These are phyloP conservation scores for Lochmaea capreae DNA, from an alignment of 2,888 invertebrate species.

Conservation along the genomic window DNA sequence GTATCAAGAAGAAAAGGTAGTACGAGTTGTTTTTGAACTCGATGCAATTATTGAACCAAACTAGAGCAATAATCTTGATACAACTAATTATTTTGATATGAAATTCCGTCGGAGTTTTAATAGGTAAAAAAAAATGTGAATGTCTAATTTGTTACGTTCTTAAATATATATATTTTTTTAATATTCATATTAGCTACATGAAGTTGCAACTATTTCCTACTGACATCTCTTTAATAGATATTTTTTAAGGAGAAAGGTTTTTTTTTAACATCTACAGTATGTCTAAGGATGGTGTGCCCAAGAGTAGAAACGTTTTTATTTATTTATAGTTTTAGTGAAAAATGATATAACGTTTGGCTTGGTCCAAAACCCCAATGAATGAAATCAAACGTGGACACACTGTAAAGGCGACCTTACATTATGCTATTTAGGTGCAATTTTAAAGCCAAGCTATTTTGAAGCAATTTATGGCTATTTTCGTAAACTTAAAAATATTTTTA, in stretches of 20 bases:
- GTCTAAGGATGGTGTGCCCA: too few relatives aligned
- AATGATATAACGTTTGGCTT: too few relatives aligned
- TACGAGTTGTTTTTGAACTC: constrained; percentile 2
- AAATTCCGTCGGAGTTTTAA: not conserved
- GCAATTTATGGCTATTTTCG: too few relatives aligned
- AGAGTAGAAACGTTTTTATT: too few relatives aligned
- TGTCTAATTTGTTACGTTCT: not conserved
- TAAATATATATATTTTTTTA: not conserved
- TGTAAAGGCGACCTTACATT: too few relatives aligned
- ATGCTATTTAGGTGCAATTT: too few relatives aligned
- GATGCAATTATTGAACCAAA: not conserved
- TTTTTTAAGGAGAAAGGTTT: not conserved
- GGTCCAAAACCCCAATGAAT: too few relatives aligned
- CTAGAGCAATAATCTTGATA: not conserved
- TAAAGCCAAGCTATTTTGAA: too few relatives aligned
- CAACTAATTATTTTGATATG: not conserved
- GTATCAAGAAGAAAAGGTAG: not conserved
- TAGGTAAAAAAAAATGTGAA: not conserved
- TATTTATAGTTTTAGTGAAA: too few relatives aligned
- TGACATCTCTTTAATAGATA: not conserved
- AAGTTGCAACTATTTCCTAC: not conserved
- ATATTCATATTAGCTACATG: not conserved
- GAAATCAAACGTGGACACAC: too few relatives aligned
- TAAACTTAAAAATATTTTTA: too few relatives aligned
- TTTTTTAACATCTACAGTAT: not conserved